A percentile compares a stretch with the other conserved stretches of the same genome.
Conservation (phyloP, 2,888 invertebrate species). For the Drosophila bunnanda region DNA sequence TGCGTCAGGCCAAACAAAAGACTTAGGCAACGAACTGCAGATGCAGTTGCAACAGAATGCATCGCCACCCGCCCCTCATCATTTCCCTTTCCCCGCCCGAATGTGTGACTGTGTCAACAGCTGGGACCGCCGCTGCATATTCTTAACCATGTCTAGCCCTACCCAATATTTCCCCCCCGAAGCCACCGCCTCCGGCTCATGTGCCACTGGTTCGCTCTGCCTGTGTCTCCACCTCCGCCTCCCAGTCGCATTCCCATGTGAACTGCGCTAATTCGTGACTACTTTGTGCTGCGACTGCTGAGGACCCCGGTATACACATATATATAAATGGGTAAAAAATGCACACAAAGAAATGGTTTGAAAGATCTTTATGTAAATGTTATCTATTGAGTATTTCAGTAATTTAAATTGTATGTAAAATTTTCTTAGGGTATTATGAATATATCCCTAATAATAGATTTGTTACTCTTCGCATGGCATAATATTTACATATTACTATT, state of each 20-base stretch:
- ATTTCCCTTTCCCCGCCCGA: background rate
- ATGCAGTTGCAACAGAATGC: constrained; percentile 73
- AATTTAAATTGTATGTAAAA: background rate
- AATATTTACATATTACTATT: background rate
- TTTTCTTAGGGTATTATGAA: background rate
- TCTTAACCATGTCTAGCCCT: constrained; percentile 56
- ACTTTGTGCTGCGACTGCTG: constrained; percentile 64
- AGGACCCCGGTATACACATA: constrained; percentile 34
- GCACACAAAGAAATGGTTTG: background rate
- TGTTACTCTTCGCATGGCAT: background rate
- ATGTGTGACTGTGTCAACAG: constrained; percentile 62
- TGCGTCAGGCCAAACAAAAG: constrained; percentile 78
- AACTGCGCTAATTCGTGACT: constrained; percentile 78
- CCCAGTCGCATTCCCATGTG: constrained; percentile 44
- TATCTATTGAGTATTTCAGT: background rate
- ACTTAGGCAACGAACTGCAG: constrained; percentile 74
- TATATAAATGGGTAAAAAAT: background rate
- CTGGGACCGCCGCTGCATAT: constrained; percentile 63
- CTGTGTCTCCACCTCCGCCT: constrained; percentile 4
- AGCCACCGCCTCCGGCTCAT: background rate
- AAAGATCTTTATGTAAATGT: background rate
- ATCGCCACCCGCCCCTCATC: constrained; percentile 35
- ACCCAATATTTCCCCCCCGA: constrained; percentile 19
- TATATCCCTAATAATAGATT: background rate
- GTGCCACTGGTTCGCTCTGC: background rate